These are phyloP conservation scores for Epinephelus awoara DNA, from an alignment of 2,797 vertebrate species.

Conservation along the genomic window DNA sequence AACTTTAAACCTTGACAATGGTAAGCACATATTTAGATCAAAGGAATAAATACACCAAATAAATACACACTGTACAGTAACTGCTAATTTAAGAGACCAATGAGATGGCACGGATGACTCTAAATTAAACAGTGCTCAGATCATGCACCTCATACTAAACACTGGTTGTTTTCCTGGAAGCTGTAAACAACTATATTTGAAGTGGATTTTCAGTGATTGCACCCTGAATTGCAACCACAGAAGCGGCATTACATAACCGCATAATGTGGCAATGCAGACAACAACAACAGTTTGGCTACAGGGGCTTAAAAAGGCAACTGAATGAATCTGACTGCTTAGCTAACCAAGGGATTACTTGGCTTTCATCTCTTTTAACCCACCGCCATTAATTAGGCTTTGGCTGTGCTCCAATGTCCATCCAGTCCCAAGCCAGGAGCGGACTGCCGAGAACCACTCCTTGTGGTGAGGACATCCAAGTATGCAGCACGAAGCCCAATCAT, in stretches of 20 bases:
- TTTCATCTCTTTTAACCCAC: slow-evolving; percentile 75
- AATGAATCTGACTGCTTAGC: slow-evolving; percentile 61
- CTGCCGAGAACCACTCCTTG: slow-evolving; percentile 68
- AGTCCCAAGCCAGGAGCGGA: slow-evolving; percentile 54
- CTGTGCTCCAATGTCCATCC: slow-evolving; percentile 57
- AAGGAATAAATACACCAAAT: slow-evolving; percentile 45
- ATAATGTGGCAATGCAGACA: slow-evolving; percentile 49
- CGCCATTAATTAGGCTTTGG: slow-evolving; percentile 82
- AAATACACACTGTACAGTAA: slow-evolving; percentile 47
- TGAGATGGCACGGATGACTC: slow-evolving; percentile 32
- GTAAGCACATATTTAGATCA: slow-evolving; percentile 24
- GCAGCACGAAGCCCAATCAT: slow-evolving; percentile 54
- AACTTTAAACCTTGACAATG: not conserved
- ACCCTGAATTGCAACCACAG: slow-evolving; percentile 56
- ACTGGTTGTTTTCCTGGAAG: slow-evolving; percentile 59
- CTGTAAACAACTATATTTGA: slow-evolving; percentile 69
- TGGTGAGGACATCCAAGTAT: slow-evolving; percentile 71
- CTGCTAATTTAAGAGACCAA: slow-evolving; percentile 33
- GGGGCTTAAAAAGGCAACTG: slow-evolving; percentile 69
- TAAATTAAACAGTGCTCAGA: slow-evolving; percentile 46
- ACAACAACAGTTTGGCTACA: slow-evolving; percentile 61
- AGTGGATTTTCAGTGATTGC: slow-evolving; percentile 64
- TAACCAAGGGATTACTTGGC: slow-evolving; percentile 73
- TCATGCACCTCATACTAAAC: slow-evolving; percentile 47
- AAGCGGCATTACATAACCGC: slow-evolving; percentile 65